Evolutionary conservation across 2,797 vertebrate species (phyloP), one percentile per base, ranked within the genome.

Genomic region (Diplodus puntazzo): DNA sequence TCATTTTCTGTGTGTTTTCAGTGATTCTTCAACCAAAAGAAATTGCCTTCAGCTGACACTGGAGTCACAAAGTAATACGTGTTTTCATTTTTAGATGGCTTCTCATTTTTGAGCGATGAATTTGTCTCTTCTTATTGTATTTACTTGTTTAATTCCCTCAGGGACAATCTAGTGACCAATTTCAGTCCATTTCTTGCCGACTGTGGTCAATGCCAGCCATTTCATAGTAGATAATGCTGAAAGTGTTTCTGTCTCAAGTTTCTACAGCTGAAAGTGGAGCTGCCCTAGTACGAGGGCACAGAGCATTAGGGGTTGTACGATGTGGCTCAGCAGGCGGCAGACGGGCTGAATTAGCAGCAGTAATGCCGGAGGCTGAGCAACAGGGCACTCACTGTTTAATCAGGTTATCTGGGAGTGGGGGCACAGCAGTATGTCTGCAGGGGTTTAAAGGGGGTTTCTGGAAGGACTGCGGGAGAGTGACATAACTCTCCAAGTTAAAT

Each of bases 321-420:
- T 75, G 65, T 23, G 68, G 21, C 74, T 70, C 82, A 77, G 84
- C 82, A 68, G 84, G 82, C 49, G 54, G 79, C 53, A 20, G 74
- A 83, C 73, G 82, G 75, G 82, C 80, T 85, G 75, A 91, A 94
- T 93, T 89, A 92, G 87, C 80, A 75, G 77, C 54, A 13, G 65
- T 82, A 72, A 83, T 82, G 84, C 82, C 85, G 52, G 64, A 74
- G 83, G 85, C 75, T 77, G 82, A 88, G 82, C 86, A 84, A 78
- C 86, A 82, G 83, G 83, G 78, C 84, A 48, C 81, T 87, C 50
- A 55, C 64, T 70, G 78, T 75, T 83, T 89, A 93, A 94, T 90
- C 89, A 81, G 88, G 87, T 92, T 90, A 90, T 89, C 80, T 88
- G 69, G 61, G 84, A 75, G 80, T n/a, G 23, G 60, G 55, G 71